These are phyloP conservation scores for Pangasius djambal DNA, from an alignment of 2,797 vertebrate species.

Conservation along the genomic window DNA sequence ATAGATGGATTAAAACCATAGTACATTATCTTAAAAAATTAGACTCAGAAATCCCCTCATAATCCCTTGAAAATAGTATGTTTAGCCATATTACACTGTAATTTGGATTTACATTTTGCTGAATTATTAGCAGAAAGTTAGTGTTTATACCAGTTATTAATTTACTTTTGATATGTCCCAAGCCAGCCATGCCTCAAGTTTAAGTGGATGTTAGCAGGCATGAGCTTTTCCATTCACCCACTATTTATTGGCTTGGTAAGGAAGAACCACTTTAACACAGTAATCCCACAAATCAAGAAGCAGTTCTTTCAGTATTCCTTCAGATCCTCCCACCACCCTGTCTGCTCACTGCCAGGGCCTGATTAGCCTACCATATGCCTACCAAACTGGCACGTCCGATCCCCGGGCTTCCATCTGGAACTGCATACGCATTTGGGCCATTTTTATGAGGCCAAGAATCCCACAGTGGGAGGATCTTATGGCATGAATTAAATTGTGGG, in stretches of 20 bases:
- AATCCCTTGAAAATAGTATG: background rate
- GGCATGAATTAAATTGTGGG: constrained; percentile 60
- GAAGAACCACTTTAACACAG: constrained; percentile 60
- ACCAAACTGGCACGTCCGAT: constrained; percentile 25
- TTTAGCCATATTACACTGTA: background rate
- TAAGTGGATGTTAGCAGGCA: constrained; percentile 9
- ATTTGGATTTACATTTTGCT: constrained; percentile 16
- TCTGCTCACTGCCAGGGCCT: constrained; percentile 46
- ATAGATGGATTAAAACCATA: background rate
- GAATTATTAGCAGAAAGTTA: constrained; percentile 4
- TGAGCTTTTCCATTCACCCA: background rate
- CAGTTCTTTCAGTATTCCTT: constrained; percentile 41
- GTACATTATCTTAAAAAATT: background rate
- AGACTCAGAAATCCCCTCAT: background rate
- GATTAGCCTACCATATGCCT: constrained; percentile 65
- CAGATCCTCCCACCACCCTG: constrained; percentile 43
- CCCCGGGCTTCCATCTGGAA: constrained; percentile 62
- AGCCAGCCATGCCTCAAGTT: background rate
- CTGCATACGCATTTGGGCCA: constrained; percentile 47
- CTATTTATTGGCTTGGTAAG: constrained; percentile 26
- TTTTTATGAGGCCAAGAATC: constrained; percentile 66
- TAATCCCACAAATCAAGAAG: constrained; percentile 62
- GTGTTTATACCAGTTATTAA: background rate
- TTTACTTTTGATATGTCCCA: constrained; percentile 12
- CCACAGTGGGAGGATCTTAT: constrained; percentile 60